Evolutionary conservation across 2,113 vertebrate genomes (phyloP).

Genomic region (Equus quagga): DNA sequence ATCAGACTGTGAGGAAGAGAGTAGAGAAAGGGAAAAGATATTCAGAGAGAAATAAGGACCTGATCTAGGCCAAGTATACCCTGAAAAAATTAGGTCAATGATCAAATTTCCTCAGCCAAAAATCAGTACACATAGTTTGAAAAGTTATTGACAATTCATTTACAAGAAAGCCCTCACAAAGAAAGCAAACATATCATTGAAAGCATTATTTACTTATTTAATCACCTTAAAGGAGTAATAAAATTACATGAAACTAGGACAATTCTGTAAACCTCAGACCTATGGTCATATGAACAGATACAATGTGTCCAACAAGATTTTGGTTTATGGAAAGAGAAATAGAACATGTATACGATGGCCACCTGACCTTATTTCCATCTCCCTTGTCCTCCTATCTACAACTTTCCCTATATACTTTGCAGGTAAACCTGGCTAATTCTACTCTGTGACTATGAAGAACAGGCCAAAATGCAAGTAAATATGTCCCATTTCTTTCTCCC

Average conservation of each 20-base stretch:
- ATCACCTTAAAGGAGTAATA: not conserved
- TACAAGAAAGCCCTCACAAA: not conserved
- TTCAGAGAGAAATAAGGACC: no score
- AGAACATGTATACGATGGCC: not conserved
- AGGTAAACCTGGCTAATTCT: not conserved
- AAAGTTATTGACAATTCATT: no score
- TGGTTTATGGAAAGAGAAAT: not conserved
- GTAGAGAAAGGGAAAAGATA: no score
- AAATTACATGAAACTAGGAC: not conserved
- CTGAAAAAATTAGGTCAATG: no score
- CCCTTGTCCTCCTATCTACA: not conserved
- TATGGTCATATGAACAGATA: not conserved
- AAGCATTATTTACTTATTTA: not conserved
- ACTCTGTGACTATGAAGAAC: not conserved
- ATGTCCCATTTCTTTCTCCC: not conserved
- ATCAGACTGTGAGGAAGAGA: not conserved
- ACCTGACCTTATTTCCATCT: not conserved
- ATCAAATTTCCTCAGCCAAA: no score
- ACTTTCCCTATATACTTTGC: not conserved
- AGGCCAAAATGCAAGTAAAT: not conserved
- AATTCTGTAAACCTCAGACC: not conserved
- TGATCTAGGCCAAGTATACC: no score
- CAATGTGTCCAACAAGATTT: not conserved
- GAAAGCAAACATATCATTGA: not conserved
- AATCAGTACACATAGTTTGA: no score